Evolutionary conservation across 2,888 invertebrate genomes (phyloP).

Genomic region (Himalopsyche tibetana): DNA sequence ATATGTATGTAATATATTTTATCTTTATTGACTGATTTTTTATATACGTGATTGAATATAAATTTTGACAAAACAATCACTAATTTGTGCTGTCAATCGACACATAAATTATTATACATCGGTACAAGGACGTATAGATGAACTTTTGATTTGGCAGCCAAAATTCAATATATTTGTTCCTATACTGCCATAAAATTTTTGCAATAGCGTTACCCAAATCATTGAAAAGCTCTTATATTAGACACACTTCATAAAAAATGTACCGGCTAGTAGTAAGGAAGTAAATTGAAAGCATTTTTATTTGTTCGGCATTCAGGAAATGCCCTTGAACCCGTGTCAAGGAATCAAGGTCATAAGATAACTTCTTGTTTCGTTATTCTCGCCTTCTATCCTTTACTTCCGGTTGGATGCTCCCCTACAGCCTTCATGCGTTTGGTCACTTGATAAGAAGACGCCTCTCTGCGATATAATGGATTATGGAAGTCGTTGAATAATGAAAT

Average conservation of each 20-base stretch:
- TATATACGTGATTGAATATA: no score
- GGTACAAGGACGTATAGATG: no score
- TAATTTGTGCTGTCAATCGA: no score
- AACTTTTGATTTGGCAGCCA: no score
- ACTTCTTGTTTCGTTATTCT: conserved; percentile 45
- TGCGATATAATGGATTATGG: conserved; percentile 28
- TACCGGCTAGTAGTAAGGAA: background rate
- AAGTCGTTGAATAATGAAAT: conserved; percentile 15
- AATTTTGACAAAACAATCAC: no score
- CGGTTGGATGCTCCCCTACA: conserved; percentile 15
- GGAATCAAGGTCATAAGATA: conserved; percentile 41
- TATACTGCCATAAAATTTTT: background rate
- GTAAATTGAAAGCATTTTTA: conserved; percentile 15
- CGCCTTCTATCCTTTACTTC: conserved; percentile 37
- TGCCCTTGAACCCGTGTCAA: conserved; percentile 50
- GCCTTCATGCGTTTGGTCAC: conserved; percentile 18
- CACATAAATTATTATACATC: no score
- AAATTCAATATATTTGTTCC: no score
- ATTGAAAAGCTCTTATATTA: background rate
- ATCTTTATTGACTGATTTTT: no score
- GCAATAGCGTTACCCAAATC: background rate
- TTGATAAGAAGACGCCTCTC: background rate
- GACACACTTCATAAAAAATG: conserved; percentile 6
- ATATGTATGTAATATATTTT: no score
- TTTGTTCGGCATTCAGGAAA: background rate